A percentile compares a stretch with the other conserved stretches of the same genome.
phyloP scores from a whole-genome alignment of 2,113 vertebrate species.

The Mastomys coucha region DNA sequence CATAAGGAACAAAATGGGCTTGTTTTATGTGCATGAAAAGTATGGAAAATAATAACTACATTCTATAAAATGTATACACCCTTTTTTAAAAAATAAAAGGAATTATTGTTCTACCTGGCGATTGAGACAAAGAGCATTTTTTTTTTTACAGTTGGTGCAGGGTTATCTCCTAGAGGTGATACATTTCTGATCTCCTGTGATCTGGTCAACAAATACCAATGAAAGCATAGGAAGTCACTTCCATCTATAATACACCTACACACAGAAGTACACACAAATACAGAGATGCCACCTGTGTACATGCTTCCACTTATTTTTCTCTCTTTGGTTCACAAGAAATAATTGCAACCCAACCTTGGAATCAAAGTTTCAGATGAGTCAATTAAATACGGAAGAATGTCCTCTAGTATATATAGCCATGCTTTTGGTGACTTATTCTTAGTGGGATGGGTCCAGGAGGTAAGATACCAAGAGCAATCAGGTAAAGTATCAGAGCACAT shows the following conservation, averaged over 20 bases:
- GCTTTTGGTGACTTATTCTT: neutral
- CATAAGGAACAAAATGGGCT: neutral
- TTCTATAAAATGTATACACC: neutral
- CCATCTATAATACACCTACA: neutral
- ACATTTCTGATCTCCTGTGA: neutral
- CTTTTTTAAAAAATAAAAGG: neutral
- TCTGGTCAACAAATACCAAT: neutral
- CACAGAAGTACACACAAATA: neutral
- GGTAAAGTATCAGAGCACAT: neutral
- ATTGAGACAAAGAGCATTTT: neutral
- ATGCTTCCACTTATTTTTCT: neutral
- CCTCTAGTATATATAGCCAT: neutral
- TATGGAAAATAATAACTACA: neutral
- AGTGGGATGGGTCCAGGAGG: neutral
- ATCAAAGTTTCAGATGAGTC: neutral
- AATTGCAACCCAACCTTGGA: neutral
- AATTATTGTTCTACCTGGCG: neutral
- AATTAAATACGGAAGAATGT: neutral
- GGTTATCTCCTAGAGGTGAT: neutral
- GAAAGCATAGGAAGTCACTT: neutral
- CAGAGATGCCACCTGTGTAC: neutral
- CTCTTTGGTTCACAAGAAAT: neutral
- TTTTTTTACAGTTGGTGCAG: neutral
- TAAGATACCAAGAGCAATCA: neutral
- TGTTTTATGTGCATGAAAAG: neutral